Evolutionary conservation across 2,888 invertebrate species (phyloP).

Genomic region (Harpalus rubripes): DNA sequence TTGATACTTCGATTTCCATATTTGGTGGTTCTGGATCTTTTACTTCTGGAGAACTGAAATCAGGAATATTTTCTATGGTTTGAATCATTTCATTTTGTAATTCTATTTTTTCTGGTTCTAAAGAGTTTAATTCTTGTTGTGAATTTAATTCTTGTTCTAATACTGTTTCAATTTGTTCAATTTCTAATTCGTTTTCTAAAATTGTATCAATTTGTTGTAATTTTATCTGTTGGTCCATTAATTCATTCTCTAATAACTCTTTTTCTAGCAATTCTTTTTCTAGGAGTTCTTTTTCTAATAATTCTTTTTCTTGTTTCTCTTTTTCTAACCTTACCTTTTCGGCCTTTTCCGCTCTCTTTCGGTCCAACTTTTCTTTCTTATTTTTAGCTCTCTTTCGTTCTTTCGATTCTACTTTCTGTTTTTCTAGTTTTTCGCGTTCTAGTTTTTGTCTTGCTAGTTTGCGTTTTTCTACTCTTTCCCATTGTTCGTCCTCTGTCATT

Average conservation of each 20-base stretch:
- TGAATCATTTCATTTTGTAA: neutral
- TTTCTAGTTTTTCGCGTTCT: conserved; percentile 64
- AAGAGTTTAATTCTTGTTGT: neutral
- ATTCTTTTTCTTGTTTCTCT: conserved; percentile 47
- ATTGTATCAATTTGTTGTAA: conserved; percentile 3
- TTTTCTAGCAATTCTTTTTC: conserved; percentile 11
- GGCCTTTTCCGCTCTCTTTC: conserved; percentile 56
- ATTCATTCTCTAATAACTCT: conserved; percentile 6
- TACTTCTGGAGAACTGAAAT: conserved; percentile 13
- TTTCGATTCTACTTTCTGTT: conserved; percentile 64
- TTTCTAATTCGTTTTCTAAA: conserved; percentile 8
- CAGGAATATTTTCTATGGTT: conserved; percentile 27
- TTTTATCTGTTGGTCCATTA: conserved; percentile 1
- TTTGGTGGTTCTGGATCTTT: neutral
- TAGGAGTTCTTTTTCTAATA: conserved; percentile 1
- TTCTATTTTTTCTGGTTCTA: neutral
- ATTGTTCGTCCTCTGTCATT: conserved; percentile 71
- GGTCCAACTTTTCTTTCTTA: conserved; percentile 66
- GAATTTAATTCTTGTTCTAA: neutral
- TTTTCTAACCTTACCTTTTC: conserved; percentile 54
- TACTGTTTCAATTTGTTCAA: conserved; percentile 8
- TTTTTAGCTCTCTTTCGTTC: conserved; percentile 59
- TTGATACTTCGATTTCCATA: conserved; percentile 35
- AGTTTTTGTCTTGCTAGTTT: conserved; percentile 63
- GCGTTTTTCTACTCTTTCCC: conserved; percentile 69